Evolutionary conservation across 35 echinoderm and acorn worm genomes (phyloP).

Genomic region (Strongylocentrotus purpuratus): DNA sequence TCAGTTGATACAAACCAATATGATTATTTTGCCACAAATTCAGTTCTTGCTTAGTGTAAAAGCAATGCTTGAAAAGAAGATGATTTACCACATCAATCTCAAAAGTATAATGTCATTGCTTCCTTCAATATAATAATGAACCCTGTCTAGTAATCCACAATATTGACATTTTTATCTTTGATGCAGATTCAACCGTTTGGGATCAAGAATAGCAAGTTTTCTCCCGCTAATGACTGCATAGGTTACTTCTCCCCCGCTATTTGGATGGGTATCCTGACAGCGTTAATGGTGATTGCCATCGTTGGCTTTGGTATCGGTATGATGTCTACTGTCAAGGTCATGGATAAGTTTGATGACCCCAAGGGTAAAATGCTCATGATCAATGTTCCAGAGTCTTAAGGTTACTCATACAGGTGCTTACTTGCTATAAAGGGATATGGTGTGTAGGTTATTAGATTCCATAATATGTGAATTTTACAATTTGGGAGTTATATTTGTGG

Average conservation of each 20-base stretch:
- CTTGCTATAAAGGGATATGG: too few relatives aligned
- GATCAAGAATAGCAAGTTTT: conserved; percentile 60
- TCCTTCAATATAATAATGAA: background rate
- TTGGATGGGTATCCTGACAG: conserved; percentile 86
- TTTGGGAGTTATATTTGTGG: too few relatives aligned
- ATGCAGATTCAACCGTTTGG: conserved; percentile 79
- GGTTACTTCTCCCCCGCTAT: conserved; percentile 83
- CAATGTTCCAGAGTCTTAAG: conserved; percentile 59
- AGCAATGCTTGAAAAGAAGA: background rate
- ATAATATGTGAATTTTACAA: too few relatives aligned
- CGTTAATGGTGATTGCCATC: conserved; percentile 69
- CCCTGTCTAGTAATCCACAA: background rate
- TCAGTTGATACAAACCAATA: background rate
- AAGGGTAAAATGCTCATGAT: conserved; percentile 89
- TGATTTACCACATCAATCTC: background rate
- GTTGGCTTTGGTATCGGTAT: conserved; percentile 76
- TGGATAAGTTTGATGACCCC: conserved; percentile 97
- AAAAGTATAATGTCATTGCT: background rate
- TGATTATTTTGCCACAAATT: background rate
- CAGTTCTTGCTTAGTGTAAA: background rate
- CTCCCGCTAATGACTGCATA: conserved; percentile 78
- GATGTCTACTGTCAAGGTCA: conserved; percentile 76
- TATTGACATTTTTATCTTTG: background rate
- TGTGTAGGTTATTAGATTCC: too few relatives aligned
- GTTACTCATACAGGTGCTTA: background rate